Base-by-base conservation (phyloP, 2,113 vertebrate species). In the Australoheros scitulus region DNA sequence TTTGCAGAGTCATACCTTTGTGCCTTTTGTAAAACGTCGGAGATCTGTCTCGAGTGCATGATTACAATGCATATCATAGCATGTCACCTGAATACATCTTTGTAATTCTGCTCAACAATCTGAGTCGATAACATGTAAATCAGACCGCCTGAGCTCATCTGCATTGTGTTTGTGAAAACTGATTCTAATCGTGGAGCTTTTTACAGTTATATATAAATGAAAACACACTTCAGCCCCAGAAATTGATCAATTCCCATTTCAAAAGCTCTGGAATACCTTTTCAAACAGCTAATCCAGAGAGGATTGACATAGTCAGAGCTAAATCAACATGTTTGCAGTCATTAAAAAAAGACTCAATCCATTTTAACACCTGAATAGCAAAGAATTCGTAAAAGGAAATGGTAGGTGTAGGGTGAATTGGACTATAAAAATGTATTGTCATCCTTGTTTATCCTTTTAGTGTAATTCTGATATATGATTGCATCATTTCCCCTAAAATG, bases 81-180 rank as follows among this genome's bases (percentile, higher is more conserved):
- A 57, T 65, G 82, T 80, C 77, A 36, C 76, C 77, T 83, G 41
- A 64, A 34, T 76, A 38, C 79, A 83, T 83, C 79, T 81, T 83
- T 92, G 83, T 78, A 59, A 85, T 61, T 38, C 70, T 79, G 76
- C 76, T 86, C 77, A 85, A 77, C 47, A 87, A 86, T 84, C 61
- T 63, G 29, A 87, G 76, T 52, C 65, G 15, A 52, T 36, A 77
- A 81, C 38, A 34, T 56, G 41, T 63, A 41, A 88, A 81, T 80
- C 78, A 79, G 47, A 68, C 32, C 32, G 29, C 20, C 50, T 24
- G 9, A 81, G 61, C 70, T 87, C 64, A 77, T 79, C 63, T 81
- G 36, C 61, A 52, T 64, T 65, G 60, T 77, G 58, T 77, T 85
- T 76, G 34, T 59, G 7, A 81, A 89, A 80, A 86, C 78, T 63